Percentiles rank a stretch among this genome's conserved stretches.
phyloP scores from a whole-genome alignment of 2,113 vertebrate species.

The Petrocephalus zakoni region DNA sequence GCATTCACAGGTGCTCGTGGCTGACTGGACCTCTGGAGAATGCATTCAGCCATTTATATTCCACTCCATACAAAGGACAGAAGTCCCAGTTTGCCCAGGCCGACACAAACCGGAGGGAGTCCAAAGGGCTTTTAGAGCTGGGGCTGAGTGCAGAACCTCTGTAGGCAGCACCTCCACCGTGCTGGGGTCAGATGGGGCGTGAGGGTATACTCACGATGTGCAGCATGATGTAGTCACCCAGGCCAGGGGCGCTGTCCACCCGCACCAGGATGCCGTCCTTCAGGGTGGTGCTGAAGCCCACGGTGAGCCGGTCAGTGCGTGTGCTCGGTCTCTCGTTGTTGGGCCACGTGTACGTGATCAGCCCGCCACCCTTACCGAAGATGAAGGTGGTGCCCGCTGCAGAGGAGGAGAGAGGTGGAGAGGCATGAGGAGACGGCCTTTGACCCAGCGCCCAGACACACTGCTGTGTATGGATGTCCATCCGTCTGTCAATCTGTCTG shows the following conservation, averaged over 20 bases:
- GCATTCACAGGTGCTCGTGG: background rate
- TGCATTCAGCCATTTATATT: background rate
- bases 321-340: conserved; percentile 93
- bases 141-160: background rate
- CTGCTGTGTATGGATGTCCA: background rate
- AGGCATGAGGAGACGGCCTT: background rate
- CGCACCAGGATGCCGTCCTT: conserved; percentile 93
- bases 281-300: conserved; percentile 70
- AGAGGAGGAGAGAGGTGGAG: conserved; percentile 33
- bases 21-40: background rate
- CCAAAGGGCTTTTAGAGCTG: background rate
- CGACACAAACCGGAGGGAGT: background rate
- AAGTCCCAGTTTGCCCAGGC: background rate
- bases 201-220: conserved; percentile 80
- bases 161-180: background rate
- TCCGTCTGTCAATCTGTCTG: background rate
- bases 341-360: conserved; percentile 94
- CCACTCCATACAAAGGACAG: background rate
- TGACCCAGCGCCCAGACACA: background rate
- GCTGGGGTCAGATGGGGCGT: background rate
- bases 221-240: conserved; percentile 94
- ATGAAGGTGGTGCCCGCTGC: conserved; percentile 92
- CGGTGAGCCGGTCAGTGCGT: conserved; percentile 84
- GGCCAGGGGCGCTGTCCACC: conserved; percentile 89
- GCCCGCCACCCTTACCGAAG: conserved; percentile 91